phyloP scores from a whole-genome alignment of 2,888 invertebrate genomes.

The Thysanoteuthis rhombus region DNA sequence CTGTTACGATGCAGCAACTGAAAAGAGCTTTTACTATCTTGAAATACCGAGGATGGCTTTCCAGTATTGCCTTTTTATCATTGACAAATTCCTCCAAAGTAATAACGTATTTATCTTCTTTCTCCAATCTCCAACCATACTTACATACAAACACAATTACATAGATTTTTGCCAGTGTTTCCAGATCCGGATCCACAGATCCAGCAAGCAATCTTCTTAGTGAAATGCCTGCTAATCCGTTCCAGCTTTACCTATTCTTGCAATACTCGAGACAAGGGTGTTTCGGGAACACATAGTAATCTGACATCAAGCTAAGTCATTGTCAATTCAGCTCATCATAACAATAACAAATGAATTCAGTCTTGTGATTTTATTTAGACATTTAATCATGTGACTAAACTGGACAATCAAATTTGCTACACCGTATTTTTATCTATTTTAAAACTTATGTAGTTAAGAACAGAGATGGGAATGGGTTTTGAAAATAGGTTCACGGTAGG shows the following conservation, averaged over 20 bases:
- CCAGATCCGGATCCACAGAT: not conserved
- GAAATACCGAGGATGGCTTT: not conserved
- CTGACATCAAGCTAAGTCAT: not conserved
- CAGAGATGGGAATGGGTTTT: too few species aligned
- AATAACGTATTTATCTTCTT: not conserved
- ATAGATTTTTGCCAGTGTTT: not conserved
- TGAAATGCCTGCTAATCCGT: not conserved
- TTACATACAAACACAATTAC: not conserved
- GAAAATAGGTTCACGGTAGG: too few species aligned
- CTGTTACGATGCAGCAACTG: not conserved
- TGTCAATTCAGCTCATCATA: not conserved
- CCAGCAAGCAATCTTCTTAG: not conserved
- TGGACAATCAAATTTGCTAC: not conserved
- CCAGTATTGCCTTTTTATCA: not conserved
- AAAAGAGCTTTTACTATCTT: not conserved
- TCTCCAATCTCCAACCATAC: not conserved
- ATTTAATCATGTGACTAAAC: not conserved
- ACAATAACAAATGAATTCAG: not conserved
- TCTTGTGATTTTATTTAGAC: not conserved
- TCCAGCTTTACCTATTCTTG: not conserved
- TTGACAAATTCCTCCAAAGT: not conserved
- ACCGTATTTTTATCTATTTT: not conserved
- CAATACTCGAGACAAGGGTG: not conserved
- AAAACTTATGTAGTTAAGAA: not conserved
- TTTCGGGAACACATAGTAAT: not conserved